Percentiles rank a stretch among this genome's conserved stretches.
Evolutionary conservation across 1,140 invertebrate species (phyloP).

Genomic region (Notospermus geniculatus): DNA sequence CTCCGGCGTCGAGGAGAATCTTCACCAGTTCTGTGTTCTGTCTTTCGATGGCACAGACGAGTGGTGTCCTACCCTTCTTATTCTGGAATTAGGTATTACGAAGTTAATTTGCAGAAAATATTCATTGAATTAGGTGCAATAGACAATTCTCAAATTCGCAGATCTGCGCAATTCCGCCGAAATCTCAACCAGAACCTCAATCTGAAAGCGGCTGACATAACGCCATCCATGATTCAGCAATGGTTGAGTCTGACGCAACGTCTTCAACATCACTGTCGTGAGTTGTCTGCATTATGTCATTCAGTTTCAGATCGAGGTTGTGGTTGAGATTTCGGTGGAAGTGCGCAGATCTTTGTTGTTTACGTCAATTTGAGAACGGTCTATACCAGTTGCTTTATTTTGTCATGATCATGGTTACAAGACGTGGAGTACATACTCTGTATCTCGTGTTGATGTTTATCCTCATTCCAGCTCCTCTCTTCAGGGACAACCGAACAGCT

Average conservation of each 20-base stretch:
- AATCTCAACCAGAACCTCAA: not conserved
- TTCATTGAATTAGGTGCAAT: no score
- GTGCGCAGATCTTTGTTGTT: no score
- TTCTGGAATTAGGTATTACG: conserved; percentile 27
- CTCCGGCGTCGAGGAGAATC: conserved; percentile 29
- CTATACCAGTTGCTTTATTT: no score
- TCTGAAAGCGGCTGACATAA: not conserved
- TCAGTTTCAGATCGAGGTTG: no score
- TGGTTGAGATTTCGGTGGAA: no score
- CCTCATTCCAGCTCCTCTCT: conserved; percentile 20
- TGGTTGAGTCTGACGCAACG: no score
- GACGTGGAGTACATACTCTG: conserved; percentile 34
- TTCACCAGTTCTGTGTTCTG: conserved; percentile 31
- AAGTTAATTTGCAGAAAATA: not conserved
- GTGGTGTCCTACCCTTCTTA: conserved; percentile 30
- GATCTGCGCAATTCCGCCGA: no score
- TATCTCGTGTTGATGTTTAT: conserved; percentile 31
- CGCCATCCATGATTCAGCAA: no score
- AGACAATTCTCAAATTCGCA: no score
- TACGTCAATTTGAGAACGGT: no score
- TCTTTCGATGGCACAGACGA: conserved; percentile 31
- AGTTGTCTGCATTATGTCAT: not conserved
- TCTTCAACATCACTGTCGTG: no score
- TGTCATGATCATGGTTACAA: conserved; percentile 35
- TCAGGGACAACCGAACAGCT: conserved; percentile 20